Evolutionary conservation across 2,888 invertebrate species (phyloP), one percentile per base, ranked within the genome.

Genomic region (Pandemis heparana): DNA sequence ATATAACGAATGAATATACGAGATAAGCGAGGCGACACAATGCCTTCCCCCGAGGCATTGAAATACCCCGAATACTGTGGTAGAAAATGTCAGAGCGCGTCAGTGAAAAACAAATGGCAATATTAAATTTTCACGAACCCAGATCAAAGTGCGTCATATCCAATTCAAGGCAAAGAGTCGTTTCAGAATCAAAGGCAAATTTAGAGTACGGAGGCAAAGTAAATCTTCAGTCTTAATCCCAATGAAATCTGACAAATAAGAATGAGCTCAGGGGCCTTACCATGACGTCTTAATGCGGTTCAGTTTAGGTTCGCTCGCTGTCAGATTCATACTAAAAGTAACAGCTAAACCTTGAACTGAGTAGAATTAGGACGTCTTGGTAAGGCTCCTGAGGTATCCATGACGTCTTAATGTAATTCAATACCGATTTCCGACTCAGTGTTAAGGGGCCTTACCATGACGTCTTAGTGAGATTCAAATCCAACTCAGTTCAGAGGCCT

Each of bases 131-230:
- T 51, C 59, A 59, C 46, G 16, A 8, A 41, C 56, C 18, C 14
- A 41, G 71, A 71, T 71, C 71, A 71, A 65, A 71, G 65, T n/a
- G 14, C 23, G 43, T 63, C 46, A 63, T 23, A 46, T 23, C 23
- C 46, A 23, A 63, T 63, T 63, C n/a, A 10, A 56, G 56, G 12
- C 4, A 23, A 23, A 56, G 53, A 56, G 16, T 23, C 10, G 53
- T 23, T 18, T 56, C 10, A 12, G 53, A 61, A 61, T 39, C 39
- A 38, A 7, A n/a, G 53, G 9, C 53, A 18, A 16, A n/a, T 51
- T 51, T n/a, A 51, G n/a, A 5, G 12, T 18, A 23, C 23, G 5
- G 23, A 12, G 18, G 18, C 9, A 53, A 53, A 53, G 51, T 16
- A 7, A 18, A 68, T 48, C 48, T 18, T 38, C 56, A 32, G 4